Conservation (phyloP, 2,888 invertebrate genomes). For the Agonopterix alstromeriana region DNA sequence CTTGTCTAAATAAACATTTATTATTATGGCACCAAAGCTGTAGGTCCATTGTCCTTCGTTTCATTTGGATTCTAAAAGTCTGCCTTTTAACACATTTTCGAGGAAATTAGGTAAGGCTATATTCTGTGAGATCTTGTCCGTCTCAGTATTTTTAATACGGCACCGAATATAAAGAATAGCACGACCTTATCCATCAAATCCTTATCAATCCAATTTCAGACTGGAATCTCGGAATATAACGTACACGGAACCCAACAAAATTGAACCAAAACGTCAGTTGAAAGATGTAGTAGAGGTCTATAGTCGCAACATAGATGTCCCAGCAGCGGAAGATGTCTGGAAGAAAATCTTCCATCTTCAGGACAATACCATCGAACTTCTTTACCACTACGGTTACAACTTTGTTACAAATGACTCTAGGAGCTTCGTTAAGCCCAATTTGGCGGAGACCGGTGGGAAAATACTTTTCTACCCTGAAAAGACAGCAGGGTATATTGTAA, state of each 20-base stretch:
- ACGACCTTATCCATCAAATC: not conserved
- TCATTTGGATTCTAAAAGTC: too few relatives aligned
- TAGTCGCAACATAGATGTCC: conserved; percentile 70
- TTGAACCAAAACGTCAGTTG: conserved; percentile 46
- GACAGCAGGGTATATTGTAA: conserved; percentile 81
- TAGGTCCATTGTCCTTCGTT: too few relatives aligned
- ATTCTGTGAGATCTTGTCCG: too few relatives aligned
- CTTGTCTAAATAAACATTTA: too few relatives aligned
- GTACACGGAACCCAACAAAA: conserved; percentile 48
- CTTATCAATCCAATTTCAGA: conserved; percentile 31
- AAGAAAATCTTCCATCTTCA: conserved; percentile 79
- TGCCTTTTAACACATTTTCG: too few relatives aligned
- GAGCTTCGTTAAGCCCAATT: conserved; percentile 81
- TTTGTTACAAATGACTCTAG: conserved; percentile 80
- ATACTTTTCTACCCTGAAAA: conserved; percentile 79
- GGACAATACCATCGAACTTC: conserved; percentile 77
- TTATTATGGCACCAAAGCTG: too few relatives aligned
- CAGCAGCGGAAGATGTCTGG: conserved; percentile 79
- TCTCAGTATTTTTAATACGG: too few relatives aligned
- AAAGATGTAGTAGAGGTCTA: conserved; percentile 79
- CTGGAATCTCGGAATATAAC: conserved; percentile 46
- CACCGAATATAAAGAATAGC: too few relatives aligned
- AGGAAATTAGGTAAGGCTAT: too few relatives aligned
- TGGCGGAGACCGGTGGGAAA: conserved; percentile 82
- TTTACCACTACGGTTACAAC: conserved; percentile 80